Evolutionary conservation across 2,888 invertebrate species (phyloP), one percentile per base, ranked within the genome.

Genomic region (Nymphalis urticae): DNA sequence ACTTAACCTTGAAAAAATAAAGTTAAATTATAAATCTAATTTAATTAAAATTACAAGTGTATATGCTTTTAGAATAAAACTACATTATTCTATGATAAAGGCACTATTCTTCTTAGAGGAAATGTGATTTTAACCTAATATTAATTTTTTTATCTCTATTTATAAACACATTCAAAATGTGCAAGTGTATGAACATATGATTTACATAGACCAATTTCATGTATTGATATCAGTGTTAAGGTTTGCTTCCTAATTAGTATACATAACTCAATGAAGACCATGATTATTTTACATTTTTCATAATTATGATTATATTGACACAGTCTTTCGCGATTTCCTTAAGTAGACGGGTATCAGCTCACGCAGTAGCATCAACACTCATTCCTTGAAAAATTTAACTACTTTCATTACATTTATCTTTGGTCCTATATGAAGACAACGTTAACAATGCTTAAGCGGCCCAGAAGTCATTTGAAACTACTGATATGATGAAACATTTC

Each of bases 91-190:
- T 62, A 42, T 42, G 13, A 62, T 85, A 90, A 91, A 92, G 91
- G 91, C 91, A 91, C 91, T 90, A 89, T 87, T 79, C 87, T 88
- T 89, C 85, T 83, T 84, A 84, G 79, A 75, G 77, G 82, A 83
- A 74, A 75, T 70, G 68, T 67, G 54, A 67, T 48, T 47, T 48
- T 48, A 47, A 48, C 53, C 48, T 21, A 17, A 27, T 50, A 51
- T 53, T 51, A 16, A 7, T 21, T 61, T 61, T 54, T 48, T 54
- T 54, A 16, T 27, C 32, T 47, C 19, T 19, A 48, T 6, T 8
- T 19, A 9, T 19, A 19, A 48, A 47, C 21, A 58, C 27, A 48
- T 48, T 61, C 21, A 48, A 48, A 66, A 60, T 51, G n/a, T 51
- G 16, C 27, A 36, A 51, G 50, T 60, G 48, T 61, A 54, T 53